Evolutionary conservation across 2,113 vertebrate genomes (phyloP).

Genomic region (Brachyhypopomus occidentalis): DNA sequence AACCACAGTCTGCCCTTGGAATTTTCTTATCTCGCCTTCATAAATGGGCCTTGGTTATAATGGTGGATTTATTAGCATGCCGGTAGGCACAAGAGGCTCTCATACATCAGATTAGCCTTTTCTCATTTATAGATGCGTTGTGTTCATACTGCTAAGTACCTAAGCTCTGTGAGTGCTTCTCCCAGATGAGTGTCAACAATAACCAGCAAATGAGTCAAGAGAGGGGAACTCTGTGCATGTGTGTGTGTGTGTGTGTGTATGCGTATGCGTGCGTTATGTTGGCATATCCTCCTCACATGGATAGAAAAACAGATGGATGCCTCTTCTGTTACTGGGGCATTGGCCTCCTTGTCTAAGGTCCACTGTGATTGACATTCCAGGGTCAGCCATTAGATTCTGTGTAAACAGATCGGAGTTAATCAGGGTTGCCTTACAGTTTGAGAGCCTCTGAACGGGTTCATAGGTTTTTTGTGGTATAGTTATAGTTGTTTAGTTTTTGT

Average conservation of each 20-base stretch:
- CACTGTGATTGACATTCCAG: conserved; percentile 36
- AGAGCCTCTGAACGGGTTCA: conserved; percentile 16
- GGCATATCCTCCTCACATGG: conserved; percentile 11
- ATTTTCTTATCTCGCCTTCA: neutral
- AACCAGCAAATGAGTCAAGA: conserved; percentile 11
- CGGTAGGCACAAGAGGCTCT: neutral
- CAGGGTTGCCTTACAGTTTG: conserved; percentile 30
- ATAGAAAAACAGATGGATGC: conserved; percentile 33
- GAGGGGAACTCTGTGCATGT: conserved; percentile 5
- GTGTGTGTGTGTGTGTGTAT: neutral
- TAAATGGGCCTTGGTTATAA: neutral
- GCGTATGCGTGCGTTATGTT: neutral
- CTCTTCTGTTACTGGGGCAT: conserved; percentile 27
- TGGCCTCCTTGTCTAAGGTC: conserved; percentile 14
- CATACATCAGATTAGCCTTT: neutral
- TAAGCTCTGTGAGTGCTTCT: neutral
- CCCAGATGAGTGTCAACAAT: neutral
- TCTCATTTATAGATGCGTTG: neutral
- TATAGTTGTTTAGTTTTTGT: conserved; percentile 15
- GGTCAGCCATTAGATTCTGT: conserved; percentile 44
- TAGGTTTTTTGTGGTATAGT: neutral
- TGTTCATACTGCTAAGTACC: neutral
- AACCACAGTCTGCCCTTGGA: conserved; percentile 17
- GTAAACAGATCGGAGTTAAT: conserved; percentile 38
- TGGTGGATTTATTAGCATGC: neutral